Conservation (phyloP, 2,113 vertebrate species). For the Hippolais icterina region DNA sequence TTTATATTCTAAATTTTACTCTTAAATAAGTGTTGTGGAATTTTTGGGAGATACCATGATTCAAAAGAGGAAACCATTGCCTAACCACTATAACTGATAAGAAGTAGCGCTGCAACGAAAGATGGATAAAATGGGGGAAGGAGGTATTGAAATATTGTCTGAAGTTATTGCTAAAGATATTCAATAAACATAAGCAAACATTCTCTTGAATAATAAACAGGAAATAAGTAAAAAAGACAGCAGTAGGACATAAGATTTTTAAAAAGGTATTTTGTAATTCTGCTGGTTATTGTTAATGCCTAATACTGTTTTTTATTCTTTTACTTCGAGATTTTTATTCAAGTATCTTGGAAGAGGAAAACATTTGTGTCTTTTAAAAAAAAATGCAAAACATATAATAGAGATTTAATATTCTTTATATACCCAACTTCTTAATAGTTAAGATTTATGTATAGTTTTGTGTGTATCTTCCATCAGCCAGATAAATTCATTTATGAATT, state of each 20-base stretch:
- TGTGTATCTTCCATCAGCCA: background rate
- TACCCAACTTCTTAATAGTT: background rate
- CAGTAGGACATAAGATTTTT: background rate
- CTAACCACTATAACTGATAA: background rate
- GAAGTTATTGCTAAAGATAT: background rate
- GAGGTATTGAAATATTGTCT: background rate
- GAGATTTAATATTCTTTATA: background rate
- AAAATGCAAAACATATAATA: background rate
- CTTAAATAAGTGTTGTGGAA: background rate
- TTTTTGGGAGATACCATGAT: rapidly evolving
- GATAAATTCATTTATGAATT: background rate
- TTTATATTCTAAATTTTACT: background rate
- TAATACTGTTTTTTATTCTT: background rate
- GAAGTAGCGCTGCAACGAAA: rapidly evolving
- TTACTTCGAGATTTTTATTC: background rate
- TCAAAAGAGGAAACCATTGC: background rate
- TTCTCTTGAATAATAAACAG: background rate
- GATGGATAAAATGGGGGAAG: background rate
- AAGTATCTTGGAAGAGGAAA: background rate
- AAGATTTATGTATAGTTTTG: background rate
- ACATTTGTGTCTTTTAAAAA: background rate
- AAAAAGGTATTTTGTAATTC: background rate
- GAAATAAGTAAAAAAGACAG: background rate
- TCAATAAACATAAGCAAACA: background rate
- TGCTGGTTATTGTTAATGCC: background rate